Percentiles rank a stretch among this genome's conserved stretches.
Evolutionary conservation across 2,797 vertebrate species (phyloP).

Genomic region (Poeciliopsis paucimaculata): DNA sequence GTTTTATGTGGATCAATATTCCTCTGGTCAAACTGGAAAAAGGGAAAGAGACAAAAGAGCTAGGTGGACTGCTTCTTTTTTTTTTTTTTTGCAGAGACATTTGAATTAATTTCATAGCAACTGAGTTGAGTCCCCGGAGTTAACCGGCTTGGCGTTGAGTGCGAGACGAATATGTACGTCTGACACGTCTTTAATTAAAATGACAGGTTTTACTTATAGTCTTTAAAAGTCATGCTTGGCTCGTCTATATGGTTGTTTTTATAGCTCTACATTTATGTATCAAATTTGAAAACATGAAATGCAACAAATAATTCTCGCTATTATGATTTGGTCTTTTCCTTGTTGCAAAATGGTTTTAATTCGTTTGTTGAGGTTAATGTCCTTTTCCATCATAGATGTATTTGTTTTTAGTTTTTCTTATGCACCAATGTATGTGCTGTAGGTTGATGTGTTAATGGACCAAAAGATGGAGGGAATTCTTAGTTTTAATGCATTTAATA

Average conservation of each 20-base stretch:
- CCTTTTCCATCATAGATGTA: not conserved
- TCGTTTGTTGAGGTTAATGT: not conserved
- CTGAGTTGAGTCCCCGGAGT: slow-evolving; percentile 18
- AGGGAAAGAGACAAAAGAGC: slow-evolving; percentile 45
- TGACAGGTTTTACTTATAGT: not conserved
- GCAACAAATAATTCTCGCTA: not conserved
- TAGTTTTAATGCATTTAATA: not conserved
- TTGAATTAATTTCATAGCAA: slow-evolving; percentile 46
- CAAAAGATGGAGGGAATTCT: not conserved
- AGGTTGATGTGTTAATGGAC: not conserved
- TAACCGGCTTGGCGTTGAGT: slow-evolving; percentile 14
- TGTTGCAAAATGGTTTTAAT: not conserved
- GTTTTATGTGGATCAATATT: slow-evolving; percentile 62
- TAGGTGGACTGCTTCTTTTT: slow-evolving; percentile 47
- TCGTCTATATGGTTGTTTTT: not conserved
- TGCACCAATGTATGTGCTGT: not conserved
- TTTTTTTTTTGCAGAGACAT: slow-evolving; percentile 16
- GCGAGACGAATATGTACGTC: slow-evolving; percentile 24
- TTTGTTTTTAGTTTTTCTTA: not conserved
- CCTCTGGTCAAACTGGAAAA: slow-evolving; percentile 52
- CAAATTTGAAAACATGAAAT: not conserved
- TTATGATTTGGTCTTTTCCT: not conserved
- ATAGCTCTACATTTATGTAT: not conserved
- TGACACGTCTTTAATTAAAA: slow-evolving; percentile 21
- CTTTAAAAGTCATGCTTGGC: not conserved